Base-by-base conservation (phyloP, 2,797 vertebrate species). In the Glyptemys insculpta region DNA sequence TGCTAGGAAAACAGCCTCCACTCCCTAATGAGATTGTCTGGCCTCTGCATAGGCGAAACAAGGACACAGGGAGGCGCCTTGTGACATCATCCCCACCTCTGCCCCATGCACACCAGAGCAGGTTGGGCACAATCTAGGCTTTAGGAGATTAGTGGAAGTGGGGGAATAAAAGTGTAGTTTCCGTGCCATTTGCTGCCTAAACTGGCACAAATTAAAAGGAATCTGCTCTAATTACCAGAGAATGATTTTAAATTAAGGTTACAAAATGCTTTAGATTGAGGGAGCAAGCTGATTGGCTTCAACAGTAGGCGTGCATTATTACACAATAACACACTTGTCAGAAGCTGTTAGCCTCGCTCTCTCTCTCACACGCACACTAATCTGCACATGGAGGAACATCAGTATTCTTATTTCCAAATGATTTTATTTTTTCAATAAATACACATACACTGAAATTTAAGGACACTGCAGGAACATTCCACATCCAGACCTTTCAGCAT, bases 91-190 rank as follows among this genome's bases (percentile, higher is more conserved):
- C 29, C 34, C 14, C 15, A 8, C 37, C 29, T 21, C 16, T 31
- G 31, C 34, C 27, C 44, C 52, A 12, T 15, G 14, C n/a, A 50
- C 37, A 83, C 37, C 72, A 82, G 81, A 82, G 49, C 50, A 86
- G 49, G 4, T 16, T 47, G 50, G 23, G 14, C 34, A 44, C 23
- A 57, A n/a, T 31, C 5, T 44, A 54, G 25, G 19, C 27, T 27
- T 37, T 27, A 47, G 53, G 94, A 87, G 91, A 86, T 95, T 94
- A 94, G 95, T 89, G 93, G 93, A 92, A 96, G 87, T 87, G 92
- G 96, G 93, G 96, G 92, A 83, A 92, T 86, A 93, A 95, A 96
- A 91, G 74, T 57, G 59, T 56, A 37, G 85, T 89, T 94, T 95
- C 94, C 91, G 79, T 62, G 68, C 83, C 84, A 94, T 95, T 94